A percentile compares a stretch with the other conserved stretches of the same genome.
Evolutionary conservation across 2,797 vertebrate species (phyloP).

Genomic region (Hyperoplus immaculatus): DNA sequence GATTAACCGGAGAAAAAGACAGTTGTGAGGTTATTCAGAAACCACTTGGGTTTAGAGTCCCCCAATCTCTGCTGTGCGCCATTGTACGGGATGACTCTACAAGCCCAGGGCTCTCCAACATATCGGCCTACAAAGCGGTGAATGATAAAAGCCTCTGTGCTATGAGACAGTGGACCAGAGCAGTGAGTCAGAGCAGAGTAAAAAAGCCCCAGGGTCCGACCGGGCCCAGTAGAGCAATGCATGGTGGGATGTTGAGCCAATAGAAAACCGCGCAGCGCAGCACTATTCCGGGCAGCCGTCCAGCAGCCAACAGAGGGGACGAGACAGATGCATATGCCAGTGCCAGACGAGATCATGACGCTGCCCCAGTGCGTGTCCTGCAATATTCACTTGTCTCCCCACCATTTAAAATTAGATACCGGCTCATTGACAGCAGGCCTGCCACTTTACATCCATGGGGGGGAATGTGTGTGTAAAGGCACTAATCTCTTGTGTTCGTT

Average conservation of each 20-base stretch:
- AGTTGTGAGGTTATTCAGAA: constrained; percentile 59
- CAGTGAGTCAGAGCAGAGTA: constrained; percentile 55
- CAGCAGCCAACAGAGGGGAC: constrained; percentile 84
- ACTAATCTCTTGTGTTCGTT: constrained; percentile 16
- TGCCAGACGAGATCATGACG: constrained; percentile 89
- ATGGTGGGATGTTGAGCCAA: constrained; percentile 69
- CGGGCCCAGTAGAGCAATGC: constrained; percentile 70
- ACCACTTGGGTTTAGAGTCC: constrained; percentile 53
- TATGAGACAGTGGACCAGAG: constrained; percentile 72
- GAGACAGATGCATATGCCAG: constrained; percentile 78
- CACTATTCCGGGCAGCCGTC: constrained; percentile 87
- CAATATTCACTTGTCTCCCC: constrained; percentile 55
- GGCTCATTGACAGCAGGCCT: constrained; percentile 55
- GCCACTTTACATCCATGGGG: constrained; percentile 49
- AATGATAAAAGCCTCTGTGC: constrained; percentile 55
- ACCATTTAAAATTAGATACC: constrained; percentile 60
- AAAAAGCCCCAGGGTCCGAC: constrained; percentile 60
- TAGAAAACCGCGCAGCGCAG: constrained; percentile 81
- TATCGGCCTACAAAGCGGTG: constrained; percentile 58
- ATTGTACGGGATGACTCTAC: constrained; percentile 41
- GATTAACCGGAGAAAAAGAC: constrained; percentile 52
- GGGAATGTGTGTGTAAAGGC: constrained; percentile 31
- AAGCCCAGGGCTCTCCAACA: constrained; percentile 56
- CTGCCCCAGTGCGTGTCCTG: constrained; percentile 68
- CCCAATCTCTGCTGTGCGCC: constrained; percentile 36